Base-by-base conservation (phyloP, 2,888 invertebrate genomes). In the Agrochola lota region DNA sequence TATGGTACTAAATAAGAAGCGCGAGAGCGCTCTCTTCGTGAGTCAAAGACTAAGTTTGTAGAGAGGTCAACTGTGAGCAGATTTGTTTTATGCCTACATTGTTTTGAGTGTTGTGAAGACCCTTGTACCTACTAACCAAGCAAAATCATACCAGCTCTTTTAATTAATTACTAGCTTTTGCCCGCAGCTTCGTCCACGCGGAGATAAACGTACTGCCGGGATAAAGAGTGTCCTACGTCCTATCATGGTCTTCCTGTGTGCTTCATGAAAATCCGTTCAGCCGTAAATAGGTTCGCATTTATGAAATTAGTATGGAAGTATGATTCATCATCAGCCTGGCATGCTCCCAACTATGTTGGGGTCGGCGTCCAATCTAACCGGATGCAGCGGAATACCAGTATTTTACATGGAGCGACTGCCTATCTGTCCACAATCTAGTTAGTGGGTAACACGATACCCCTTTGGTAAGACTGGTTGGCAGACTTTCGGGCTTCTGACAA, bases 1-100 rank as follows among this genome's bases (percentile, higher is more conserved):
- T 94, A 93, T 92, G 91, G 91, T 90, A 90, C 92, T 91, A 91
- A 93, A 92, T 92, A 92, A 91, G 91, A 90, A 91, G 89, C 88
- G 88, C 89, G 88, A 89, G 88, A 89, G 88, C 78, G 71, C 72
- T 78, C 90, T 84, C 87, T 80, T 79, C 79, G 76, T 78, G 43
- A 23, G 49, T 23, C 89, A 88, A 81, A 92, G 92, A 92, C 67
- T 87, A 87, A 75, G 46, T n/a, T 35, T 0, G 7, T 12, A n/a
- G 55, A 86, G 12, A 8, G 26, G 63, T 5, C 8, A 26, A 15
- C 2, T 40, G 7, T 23, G 2, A 30, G 3, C 9, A 12, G 62
- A 7, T 12, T 62, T 49, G 62, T 30, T 49, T 64, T 71, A 46
- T 74, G 71, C 85, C 75, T 75, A 69, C 0, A 7, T 70, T 30